phyloP scores from a whole-genome alignment of 2,113 vertebrate genomes.

The Ctenomys sociabilis region DNA sequence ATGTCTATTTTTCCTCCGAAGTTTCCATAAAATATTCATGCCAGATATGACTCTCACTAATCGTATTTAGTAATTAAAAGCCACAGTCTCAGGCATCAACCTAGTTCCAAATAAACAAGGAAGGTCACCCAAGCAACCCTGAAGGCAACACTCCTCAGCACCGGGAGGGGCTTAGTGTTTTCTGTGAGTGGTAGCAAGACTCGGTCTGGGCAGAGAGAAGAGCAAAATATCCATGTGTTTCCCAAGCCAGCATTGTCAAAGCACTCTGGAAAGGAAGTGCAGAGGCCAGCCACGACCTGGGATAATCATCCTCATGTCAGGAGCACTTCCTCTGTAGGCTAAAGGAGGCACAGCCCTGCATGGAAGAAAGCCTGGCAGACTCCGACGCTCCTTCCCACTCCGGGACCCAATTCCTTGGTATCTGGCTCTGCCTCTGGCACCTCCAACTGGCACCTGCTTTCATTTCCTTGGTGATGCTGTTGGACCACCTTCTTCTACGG shows the following conservation, averaged over 20 bases:
- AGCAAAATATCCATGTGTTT: not conserved
- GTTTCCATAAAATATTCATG: not conserved
- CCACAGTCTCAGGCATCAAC: not conserved
- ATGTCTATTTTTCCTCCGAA: not conserved
- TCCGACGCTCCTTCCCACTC: not conserved
- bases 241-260: not conserved
- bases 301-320: accelerated
- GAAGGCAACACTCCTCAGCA: not conserved
- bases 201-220: not conserved
- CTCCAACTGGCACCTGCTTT: not conserved
- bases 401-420: not conserved
- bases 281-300: too few relatives aligned
- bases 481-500: not conserved
- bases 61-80: slow-evolving; percentile 26
- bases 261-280: not conserved
- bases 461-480: not conserved
- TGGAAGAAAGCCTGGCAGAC: not conserved
- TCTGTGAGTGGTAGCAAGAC: not conserved
- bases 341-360: not conserved
- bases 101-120: not conserved
- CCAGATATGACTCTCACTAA: not conserved
- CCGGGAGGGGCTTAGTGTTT: not conserved
- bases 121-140: not conserved
- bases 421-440: not conserved
- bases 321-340: not conserved